A percentile compares a stretch with the other conserved stretches of the same genome.
These are phyloP conservation scores for Molothrus ater DNA, from an alignment of 2,797 vertebrate species.

Conservation along the genomic window DNA sequence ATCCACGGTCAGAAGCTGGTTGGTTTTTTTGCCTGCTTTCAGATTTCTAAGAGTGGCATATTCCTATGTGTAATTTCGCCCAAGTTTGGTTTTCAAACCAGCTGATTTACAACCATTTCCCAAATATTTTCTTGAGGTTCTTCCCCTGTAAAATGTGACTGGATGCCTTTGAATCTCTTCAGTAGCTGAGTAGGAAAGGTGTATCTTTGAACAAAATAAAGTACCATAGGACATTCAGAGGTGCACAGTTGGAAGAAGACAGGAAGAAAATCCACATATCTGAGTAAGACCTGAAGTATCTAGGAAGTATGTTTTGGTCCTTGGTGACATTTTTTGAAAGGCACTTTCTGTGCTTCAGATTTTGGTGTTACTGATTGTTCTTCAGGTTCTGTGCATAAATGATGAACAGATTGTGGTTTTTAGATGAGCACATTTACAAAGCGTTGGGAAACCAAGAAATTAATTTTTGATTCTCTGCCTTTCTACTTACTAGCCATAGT, in stretches of 20 bases:
- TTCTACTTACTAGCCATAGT: not conserved
- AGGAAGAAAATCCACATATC: not conserved
- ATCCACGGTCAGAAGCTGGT: not conserved
- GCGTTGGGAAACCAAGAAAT: accelerated
- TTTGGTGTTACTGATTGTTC: not conserved
- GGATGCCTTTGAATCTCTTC: not conserved
- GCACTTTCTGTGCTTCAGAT: not conserved
- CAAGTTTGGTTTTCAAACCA: not conserved
- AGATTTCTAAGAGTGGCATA: not conserved
- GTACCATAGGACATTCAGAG: not conserved
- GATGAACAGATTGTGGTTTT: not conserved
- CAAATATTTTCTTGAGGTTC: not conserved
- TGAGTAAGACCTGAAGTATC: not conserved
- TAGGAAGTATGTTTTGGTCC: not conserved
- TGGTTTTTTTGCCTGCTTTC: not conserved
- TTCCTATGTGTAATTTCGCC: not conserved
- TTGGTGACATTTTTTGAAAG: not conserved
- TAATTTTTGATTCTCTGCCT: not conserved
- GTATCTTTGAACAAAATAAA: not conserved
- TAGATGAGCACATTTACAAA: not conserved
- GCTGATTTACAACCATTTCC: not conserved
- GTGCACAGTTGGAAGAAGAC: not conserved
- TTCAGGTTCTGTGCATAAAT: not conserved
- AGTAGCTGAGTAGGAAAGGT: not conserved
- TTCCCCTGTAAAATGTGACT: not conserved